Conservation (phyloP, 2,113 vertebrate species). For the Spheniscus mendiculus region DNA sequence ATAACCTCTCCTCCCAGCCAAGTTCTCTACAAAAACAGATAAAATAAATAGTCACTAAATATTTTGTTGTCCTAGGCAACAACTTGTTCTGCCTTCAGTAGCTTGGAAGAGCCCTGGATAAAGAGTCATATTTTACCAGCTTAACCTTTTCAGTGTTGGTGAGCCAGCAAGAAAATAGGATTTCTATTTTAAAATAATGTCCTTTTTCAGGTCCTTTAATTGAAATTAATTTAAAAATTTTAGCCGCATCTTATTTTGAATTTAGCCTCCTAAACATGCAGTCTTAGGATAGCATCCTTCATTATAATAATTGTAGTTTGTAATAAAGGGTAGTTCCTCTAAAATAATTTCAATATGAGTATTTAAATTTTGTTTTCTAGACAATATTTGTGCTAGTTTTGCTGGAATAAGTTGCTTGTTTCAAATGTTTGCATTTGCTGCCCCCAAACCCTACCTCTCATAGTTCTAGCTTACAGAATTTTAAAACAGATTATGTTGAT, state of each 20-base stretch:
- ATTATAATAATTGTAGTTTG: background rate
- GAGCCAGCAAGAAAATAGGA: background rate
- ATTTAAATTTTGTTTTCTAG: background rate
- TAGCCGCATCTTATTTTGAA: background rate
- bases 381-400: background rate
- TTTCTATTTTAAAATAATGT: background rate
- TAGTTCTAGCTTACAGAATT: background rate
- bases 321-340: background rate
- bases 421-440: background rate
- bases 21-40: constrained; percentile 3
- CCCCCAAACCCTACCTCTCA: background rate
- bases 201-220: background rate
- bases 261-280: background rate
- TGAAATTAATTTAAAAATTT: background rate
- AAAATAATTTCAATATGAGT: background rate
- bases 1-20: background rate
- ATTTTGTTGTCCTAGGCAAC: constrained; percentile 66
- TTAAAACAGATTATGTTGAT: background rate
- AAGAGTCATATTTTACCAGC: background rate
- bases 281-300: background rate
- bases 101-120: background rate
- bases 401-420: background rate
- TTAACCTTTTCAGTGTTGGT: constrained; percentile 24
- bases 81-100: constrained; percentile 35
- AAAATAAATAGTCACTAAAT: constrained; percentile 39